phyloP scores from a whole-genome alignment of 2,888 invertebrate species.

The Nesidiocoris tenuis region DNA sequence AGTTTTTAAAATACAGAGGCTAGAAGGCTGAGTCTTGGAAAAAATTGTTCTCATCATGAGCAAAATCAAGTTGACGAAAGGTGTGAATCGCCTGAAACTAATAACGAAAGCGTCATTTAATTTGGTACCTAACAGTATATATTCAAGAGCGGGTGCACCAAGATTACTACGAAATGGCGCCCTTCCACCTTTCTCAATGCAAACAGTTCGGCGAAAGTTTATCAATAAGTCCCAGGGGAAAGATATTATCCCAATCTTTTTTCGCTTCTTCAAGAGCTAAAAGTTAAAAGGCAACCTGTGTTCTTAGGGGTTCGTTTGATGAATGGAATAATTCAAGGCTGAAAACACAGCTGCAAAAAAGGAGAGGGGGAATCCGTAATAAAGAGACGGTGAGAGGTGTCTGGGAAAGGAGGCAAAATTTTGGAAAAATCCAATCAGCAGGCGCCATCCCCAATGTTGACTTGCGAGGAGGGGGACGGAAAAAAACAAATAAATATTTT shows the following conservation, averaged over 20 bases:
- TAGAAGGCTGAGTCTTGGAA: no score
- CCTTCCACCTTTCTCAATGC: no score
- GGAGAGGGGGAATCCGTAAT: slow-evolving; percentile 15
- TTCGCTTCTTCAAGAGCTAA: not conserved
- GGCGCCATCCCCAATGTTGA: slow-evolving; percentile 18
- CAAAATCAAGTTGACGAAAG: no score
- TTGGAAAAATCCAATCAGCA: slow-evolving; percentile 30
- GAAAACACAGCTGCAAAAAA: slow-evolving; percentile 21
- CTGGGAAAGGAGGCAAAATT: not conserved
- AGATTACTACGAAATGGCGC: no score
- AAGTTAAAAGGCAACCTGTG: slow-evolving; percentile 35
- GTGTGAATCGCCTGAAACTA: no score
- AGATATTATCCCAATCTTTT: slow-evolving; percentile 18
- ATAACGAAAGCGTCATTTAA: no score
- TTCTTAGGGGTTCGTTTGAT: not conserved
- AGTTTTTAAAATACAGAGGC: no score
- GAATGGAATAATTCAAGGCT: slow-evolving; percentile 25
- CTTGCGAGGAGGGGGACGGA: not conserved
- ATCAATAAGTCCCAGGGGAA: slow-evolving; percentile 17
- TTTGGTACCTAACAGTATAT: no score
- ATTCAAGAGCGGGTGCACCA: no score
- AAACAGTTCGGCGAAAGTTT: slow-evolving; percentile 6
- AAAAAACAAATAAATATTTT: slow-evolving; percentile 30
- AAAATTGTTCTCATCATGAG: no score
- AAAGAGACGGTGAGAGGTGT: slow-evolving; percentile 25